phyloP scores from a whole-genome alignment of 30 jellyfish, hydroid and myxozoan genomes.

The Aurelia aurita complex sp. Pacific region DNA sequence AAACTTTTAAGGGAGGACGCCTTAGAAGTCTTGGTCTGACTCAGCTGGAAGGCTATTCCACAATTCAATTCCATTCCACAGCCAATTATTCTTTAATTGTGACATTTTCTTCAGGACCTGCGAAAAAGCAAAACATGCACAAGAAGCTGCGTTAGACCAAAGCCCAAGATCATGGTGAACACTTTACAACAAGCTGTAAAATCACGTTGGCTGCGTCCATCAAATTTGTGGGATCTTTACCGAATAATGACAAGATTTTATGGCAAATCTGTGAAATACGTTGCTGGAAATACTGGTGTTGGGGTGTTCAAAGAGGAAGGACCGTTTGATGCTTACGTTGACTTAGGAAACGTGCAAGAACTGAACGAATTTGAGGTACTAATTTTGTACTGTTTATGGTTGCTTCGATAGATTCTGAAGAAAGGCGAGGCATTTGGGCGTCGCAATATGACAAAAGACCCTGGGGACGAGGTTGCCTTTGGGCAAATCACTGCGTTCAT shows the following conservation, averaged over 20 bases:
- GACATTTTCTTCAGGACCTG: slow-evolving; percentile 6
- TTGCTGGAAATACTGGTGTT: slow-evolving; percentile 54
- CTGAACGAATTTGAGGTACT: slow-evolving; percentile 23
- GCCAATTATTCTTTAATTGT: neutral
- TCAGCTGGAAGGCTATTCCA: too few species aligned
- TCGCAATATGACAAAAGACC: neutral
- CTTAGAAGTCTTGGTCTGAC: too few species aligned
- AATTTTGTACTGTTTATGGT: neutral
- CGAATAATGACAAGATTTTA: neutral
- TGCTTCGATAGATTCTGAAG: neutral
- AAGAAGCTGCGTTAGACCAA: slow-evolving; percentile 25
- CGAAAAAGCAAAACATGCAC: slow-evolving; percentile 34
- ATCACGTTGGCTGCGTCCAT: slow-evolving; percentile 26
- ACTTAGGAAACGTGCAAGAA: slow-evolving; percentile 25
- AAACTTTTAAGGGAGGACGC: too few species aligned
- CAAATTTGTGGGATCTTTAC: slow-evolving; percentile 1
- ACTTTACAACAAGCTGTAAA: neutral
- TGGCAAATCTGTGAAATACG: slow-evolving; percentile 10
- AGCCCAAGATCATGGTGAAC: neutral
- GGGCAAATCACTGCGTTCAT: too few species aligned
- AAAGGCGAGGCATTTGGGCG: neutral
- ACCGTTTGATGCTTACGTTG: slow-evolving; percentile 14
- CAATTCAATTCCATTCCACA: neutral
- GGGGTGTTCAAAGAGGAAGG: slow-evolving; percentile 48
- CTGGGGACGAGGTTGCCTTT: too few species aligned